phyloP scores from a whole-genome alignment of 1,140 invertebrate genomes.

The Pseudomyrmex gracilis region DNA sequence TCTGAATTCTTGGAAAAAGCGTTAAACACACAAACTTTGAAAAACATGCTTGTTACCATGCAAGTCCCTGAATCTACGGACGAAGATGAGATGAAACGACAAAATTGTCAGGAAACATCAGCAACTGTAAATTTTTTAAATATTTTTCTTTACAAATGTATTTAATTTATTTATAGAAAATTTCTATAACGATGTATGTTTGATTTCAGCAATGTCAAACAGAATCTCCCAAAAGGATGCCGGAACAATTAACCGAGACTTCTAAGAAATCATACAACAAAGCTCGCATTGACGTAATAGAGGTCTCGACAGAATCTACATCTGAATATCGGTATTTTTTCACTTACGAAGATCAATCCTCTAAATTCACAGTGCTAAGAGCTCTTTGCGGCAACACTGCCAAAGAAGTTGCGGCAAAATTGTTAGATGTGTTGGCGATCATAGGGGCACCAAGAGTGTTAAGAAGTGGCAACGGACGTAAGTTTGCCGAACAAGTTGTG shows the following conservation, averaged over 20 bases:
- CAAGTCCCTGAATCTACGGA: slow-evolving; percentile 16
- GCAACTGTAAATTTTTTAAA: slow-evolving; percentile 1
- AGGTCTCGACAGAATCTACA: slow-evolving; percentile 68
- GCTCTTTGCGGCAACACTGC: slow-evolving; percentile 71
- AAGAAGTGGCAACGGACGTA: slow-evolving; percentile 77
- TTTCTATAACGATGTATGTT: slow-evolving; percentile 5
- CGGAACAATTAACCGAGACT: slow-evolving; percentile 29
- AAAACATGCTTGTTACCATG: neutral
- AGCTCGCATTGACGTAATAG: slow-evolving; percentile 79
- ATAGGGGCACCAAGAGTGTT: slow-evolving; percentile 78
- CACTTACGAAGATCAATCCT: slow-evolving; percentile 82
- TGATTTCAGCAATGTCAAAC: neutral
- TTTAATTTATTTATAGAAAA: slow-evolving; percentile 25
- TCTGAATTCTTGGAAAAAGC: slow-evolving; percentile 8
- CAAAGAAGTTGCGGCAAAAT: slow-evolving; percentile 69
- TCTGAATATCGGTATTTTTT: slow-evolving; percentile 76
- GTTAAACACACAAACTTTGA: neutral
- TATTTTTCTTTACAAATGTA: neutral
- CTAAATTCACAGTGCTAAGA: slow-evolving; percentile 78
- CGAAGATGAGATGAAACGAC: neutral
- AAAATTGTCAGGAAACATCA: neutral
- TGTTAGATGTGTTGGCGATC: slow-evolving; percentile 76
- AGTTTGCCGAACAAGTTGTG: slow-evolving; percentile 79
- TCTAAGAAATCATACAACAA: slow-evolving; percentile 49
- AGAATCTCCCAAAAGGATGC: neutral